Base-by-base conservation (phyloP, 1,140 invertebrate species). In the Drosophila navojoa region DNA sequence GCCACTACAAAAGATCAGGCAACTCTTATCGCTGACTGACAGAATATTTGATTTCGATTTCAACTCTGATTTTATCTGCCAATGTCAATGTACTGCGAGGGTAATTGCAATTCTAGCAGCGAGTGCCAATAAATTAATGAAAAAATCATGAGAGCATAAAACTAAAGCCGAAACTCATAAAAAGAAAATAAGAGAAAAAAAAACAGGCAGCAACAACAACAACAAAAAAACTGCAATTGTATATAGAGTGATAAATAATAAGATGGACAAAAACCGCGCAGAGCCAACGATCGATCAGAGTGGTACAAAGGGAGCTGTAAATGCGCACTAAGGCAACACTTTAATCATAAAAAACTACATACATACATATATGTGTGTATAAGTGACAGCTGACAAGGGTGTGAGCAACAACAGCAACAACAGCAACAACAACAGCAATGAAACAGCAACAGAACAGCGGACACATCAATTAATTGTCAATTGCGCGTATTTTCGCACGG, bases 401-500 rank as follows among this genome's bases (percentile, higher is more conserved):
- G 84, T 89, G 84, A 89, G 84, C 70, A 71, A 47, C 74, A 66
- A 59, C 77, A 67, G 45, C 60, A 62, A 22, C 61, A 63, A 22
- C 19, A 22, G 2, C 19, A 22, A 22, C 19, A 22, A 22, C 19
- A 22, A 15, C 54, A 76, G 13, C 55, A 66, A 42, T 40, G 68
- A 58, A 40, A 50, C 27, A 70, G 54, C 63, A 61, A 68, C 27
- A 53, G 66, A 67, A 68, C 54, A 89, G 84, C 84, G 85, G 84
- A 89, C 84, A 89, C 84, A 89, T 89, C 84, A 89, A 89, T 89
- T 89, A 89, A 89, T 89, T 89, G 84, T 89, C 84, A 89, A 89
- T 89, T 89, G 84, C 84, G 84, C 84, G 82, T 86, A 82, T 86
- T 86, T 86, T 86, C 82, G 82, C 82, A 86, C 82, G 84, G 82